Conservation (phyloP, 1,140 invertebrate species). For the Bombus ignitus region DNA sequence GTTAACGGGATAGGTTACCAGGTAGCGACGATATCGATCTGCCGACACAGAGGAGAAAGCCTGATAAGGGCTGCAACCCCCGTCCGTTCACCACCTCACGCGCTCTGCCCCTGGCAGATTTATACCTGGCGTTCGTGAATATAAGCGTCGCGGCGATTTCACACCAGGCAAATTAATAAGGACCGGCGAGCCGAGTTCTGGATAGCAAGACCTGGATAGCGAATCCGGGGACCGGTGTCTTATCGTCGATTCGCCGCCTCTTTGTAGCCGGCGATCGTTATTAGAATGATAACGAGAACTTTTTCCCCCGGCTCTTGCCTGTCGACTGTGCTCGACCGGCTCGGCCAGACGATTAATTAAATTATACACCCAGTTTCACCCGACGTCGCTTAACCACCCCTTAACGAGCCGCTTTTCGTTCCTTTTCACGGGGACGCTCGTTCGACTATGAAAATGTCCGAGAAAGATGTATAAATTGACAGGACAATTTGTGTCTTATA, state of each 20-base stretch:
- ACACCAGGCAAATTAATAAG: constrained; percentile 61
- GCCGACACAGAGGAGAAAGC: constrained; percentile 60
- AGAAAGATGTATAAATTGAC: neutral
- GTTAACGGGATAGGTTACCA: constrained; percentile 77
- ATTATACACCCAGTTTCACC: constrained; percentile 37
- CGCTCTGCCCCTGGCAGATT: constrained; percentile 65
- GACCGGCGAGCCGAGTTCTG: neutral
- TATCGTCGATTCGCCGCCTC: constrained; percentile 18
- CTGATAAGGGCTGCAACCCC: constrained; percentile 73
- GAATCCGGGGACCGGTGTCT: neutral
- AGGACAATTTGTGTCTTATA: neutral
- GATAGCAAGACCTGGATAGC: neutral
- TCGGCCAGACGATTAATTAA: constrained; percentile 38
- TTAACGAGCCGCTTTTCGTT: constrained; percentile 31
- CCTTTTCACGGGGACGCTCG: constrained; percentile 2
- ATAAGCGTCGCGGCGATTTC: constrained; percentile 24
- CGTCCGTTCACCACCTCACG: neutral
- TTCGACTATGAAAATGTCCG: constrained; percentile 7
- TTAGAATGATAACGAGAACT: constrained; percentile 44
- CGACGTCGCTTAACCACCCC: constrained; percentile 22
- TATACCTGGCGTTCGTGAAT: constrained; percentile 55
- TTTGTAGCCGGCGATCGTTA: constrained; percentile 22
- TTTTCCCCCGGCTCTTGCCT: neutral
- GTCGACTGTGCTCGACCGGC: neutral
- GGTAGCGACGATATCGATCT: constrained; percentile 76